A percentile compares a stretch with the other conserved stretches of the same genome.
These are phyloP conservation scores for Bombylius major DNA, from an alignment of 2,888 invertebrate genomes.

Conservation along the genomic window DNA sequence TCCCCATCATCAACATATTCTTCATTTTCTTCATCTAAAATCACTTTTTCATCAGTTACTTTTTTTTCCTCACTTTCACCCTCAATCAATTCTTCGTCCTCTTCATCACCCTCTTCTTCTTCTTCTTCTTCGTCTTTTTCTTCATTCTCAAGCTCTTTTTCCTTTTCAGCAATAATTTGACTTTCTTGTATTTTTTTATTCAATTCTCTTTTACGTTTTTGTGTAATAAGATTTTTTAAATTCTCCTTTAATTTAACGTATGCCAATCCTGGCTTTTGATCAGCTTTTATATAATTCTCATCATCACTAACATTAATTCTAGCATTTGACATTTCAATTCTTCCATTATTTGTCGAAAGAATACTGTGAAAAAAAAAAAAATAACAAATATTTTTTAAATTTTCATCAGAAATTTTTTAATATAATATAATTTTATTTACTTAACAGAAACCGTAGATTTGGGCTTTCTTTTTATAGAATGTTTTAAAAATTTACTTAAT, in stretches of 20 bases:
- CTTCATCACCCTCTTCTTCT: background rate
- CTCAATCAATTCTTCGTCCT: background rate
- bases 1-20: conserved; percentile 12
- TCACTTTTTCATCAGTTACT: background rate
- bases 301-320: too few relatives aligned
- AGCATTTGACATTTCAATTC: too few relatives aligned
- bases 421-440: too few relatives aligned
- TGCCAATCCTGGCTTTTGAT: conserved; percentile 43
- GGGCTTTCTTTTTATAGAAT: conserved; percentile 45
- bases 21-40: background rate
- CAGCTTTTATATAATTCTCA: background rate
- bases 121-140: background rate
- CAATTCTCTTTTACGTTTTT: conserved; percentile 55
- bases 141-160: background rate
- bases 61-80: background rate
- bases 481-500: conserved; percentile 58
- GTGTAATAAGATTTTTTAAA: conserved; percentile 56
- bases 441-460: conserved; percentile 24
- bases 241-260: conserved; percentile 56
- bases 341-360: too few relatives aligned
- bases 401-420: too few relatives aligned
- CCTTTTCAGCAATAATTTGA: background rate
- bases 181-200: conserved; percentile 35
- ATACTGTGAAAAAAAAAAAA: too few relatives aligned
- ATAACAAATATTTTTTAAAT: too few relatives aligned